Conservation (phyloP, 2,113 vertebrate species). For the Atrichornis clamosus region DNA sequence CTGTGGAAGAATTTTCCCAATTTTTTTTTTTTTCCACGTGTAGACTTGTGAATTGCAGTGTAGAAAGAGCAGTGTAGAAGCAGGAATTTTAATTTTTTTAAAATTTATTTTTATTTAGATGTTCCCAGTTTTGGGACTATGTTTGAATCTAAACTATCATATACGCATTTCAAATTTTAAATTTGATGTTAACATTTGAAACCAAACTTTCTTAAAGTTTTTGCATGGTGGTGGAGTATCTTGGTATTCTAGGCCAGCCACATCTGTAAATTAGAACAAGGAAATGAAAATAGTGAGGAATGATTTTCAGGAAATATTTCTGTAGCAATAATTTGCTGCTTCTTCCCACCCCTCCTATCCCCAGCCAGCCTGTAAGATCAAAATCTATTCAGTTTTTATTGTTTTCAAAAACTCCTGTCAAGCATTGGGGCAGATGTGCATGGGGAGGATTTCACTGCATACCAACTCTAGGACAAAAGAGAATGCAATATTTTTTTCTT, state of each 20-base stretch:
- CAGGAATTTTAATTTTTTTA: neutral
- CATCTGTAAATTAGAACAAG: neutral
- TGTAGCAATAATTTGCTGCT: neutral
- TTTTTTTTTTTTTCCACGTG: neutral
- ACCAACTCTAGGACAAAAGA: neutral
- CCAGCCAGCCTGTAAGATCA: neutral
- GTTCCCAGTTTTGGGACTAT: neutral
- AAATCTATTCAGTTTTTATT: neutral
- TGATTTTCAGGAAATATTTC: neutral
- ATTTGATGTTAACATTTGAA: neutral
- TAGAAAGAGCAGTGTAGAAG: neutral
- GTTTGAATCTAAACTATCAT: neutral
- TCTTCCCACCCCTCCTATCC: neutral
- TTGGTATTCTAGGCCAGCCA: neutral
- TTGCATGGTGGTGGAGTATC: neutral
- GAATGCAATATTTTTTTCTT: neutral
- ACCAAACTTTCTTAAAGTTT: neutral
- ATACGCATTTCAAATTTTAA: neutral
- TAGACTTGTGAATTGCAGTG: neutral
- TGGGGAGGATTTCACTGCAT: neutral
- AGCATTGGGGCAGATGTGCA: fast-evolving
- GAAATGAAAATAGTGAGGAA: neutral
- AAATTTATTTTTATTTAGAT: neutral
- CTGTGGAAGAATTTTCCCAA: neutral
- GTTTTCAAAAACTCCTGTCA: neutral